Evolutionary conservation across 1,140 invertebrate species (phyloP).

Genomic region (Pseudomyrmex concolor): DNA sequence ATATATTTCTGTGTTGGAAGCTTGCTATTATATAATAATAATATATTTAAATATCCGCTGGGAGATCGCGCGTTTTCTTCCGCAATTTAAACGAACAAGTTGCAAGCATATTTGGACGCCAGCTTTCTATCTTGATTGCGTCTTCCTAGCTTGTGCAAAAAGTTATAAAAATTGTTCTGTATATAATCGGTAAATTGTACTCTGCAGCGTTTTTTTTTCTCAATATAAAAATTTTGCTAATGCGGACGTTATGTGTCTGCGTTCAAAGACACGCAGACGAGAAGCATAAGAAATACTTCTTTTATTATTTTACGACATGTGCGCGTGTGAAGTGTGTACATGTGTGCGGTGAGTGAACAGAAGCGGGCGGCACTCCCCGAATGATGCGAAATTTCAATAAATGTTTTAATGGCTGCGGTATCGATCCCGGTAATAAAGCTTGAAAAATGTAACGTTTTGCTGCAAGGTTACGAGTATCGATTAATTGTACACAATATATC

Average conservation of each 20-base stretch:
- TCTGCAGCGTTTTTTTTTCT: too few species aligned
- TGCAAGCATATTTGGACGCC: slow-evolving; percentile 6
- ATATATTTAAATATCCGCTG: slow-evolving; percentile 32
- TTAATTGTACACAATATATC: slow-evolving; percentile 16
- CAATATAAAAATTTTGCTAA: too few species aligned
- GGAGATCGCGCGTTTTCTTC: slow-evolving; percentile 4
- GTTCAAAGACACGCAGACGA: too few species aligned
- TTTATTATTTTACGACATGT: too few species aligned
- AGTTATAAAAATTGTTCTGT: too few species aligned
- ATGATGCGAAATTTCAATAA: slow-evolving; percentile 16
- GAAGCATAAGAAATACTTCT: too few species aligned
- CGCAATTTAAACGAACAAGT: slow-evolving; percentile 26
- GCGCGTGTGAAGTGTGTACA: too few species aligned
- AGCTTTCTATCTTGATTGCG: too few species aligned
- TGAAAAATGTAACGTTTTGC: slow-evolving; percentile 24
- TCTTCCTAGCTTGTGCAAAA: background rate
- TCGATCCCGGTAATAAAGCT: background rate
- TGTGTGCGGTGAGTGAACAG: background rate
- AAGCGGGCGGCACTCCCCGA: background rate
- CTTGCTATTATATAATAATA: slow-evolving; percentile 7
- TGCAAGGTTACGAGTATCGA: slow-evolving; percentile 12
- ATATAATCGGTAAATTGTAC: too few species aligned
- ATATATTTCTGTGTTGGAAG: slow-evolving; percentile 13
- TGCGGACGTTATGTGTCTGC: too few species aligned
- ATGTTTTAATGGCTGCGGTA: slow-evolving; percentile 10